phyloP scores from a whole-genome alignment of 64 coral and sea anemone genomes.

The Trachythela sp. region DNA sequence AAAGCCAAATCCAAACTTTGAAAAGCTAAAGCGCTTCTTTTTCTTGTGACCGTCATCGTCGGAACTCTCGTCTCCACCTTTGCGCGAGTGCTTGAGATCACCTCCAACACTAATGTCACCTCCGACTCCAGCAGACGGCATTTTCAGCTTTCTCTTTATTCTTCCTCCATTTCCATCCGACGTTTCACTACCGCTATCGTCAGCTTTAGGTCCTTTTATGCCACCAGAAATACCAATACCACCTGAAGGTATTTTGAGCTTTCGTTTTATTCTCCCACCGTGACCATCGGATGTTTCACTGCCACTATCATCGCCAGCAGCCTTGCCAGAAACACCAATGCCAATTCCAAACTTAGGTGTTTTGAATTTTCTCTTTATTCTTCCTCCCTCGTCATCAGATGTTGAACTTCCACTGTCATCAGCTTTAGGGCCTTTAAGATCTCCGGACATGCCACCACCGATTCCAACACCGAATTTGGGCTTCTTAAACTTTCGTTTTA shows the following conservation, averaged over 20 bases:
- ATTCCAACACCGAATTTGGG: not conserved
- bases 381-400: not conserved
- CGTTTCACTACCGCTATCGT: not conserved
- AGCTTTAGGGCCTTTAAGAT: not conserved
- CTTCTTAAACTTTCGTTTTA: not conserved
- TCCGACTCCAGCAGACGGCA: not conserved
- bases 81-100: not conserved
- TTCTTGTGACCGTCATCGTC: not conserved
- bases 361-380: not conserved
- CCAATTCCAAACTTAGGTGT: not conserved
- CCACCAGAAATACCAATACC: not conserved
- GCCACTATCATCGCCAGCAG: not conserved
- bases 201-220: not conserved
- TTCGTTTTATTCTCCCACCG: conserved; percentile 1
- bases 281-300: not conserved
- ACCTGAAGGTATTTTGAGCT: not conserved
- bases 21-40: not conserved
- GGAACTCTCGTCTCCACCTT: not conserved
- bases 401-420: not conserved
- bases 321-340: not conserved
- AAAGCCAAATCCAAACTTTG: conserved; percentile 7
- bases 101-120: not conserved
- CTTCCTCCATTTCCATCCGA: not conserved
- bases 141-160: conserved; percentile 12
- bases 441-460: not conserved